These are phyloP conservation scores for Lasioglossum zephyrum DNA, from an alignment of 2,888 invertebrate genomes.

Conservation along the genomic window DNA sequence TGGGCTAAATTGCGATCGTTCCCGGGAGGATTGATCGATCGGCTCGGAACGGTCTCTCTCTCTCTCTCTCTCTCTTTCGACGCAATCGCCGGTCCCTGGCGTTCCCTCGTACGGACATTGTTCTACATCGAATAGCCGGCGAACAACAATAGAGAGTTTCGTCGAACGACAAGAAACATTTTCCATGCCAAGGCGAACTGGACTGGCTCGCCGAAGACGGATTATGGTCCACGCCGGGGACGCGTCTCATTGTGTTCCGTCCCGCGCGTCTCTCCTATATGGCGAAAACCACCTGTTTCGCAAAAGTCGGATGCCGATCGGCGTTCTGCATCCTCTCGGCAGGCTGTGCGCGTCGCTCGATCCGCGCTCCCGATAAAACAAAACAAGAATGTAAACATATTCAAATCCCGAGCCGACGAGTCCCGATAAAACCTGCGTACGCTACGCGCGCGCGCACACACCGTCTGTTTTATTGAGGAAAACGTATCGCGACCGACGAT, in stretches of 20 bases:
- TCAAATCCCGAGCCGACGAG: conserved; percentile 44
- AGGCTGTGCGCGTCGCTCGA: conserved; percentile 26
- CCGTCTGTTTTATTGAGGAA: conserved; percentile 32
- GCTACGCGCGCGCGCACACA: background rate
- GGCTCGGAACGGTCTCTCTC: conserved; percentile 20
- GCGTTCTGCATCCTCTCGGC: conserved; percentile 26
- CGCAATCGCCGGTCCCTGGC: conserved; percentile 41
- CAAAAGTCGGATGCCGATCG: conserved; percentile 70
- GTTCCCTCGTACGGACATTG: conserved; percentile 58
- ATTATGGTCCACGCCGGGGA: conserved; percentile 79
- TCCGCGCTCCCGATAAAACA: conserved; percentile 53
- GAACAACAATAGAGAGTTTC: conserved; percentile 68
- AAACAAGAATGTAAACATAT: conserved; percentile 61
- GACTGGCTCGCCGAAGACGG: conserved; percentile 76
- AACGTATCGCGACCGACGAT: conserved; percentile 36
- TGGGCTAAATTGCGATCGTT: conserved; percentile 44
- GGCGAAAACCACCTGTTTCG: conserved; percentile 80
- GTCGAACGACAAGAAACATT: conserved; percentile 76
- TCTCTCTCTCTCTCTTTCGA: background rate
- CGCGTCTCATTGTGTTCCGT: conserved; percentile 78
- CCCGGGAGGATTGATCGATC: conserved; percentile 29
- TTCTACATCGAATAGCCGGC: conserved; percentile 57
- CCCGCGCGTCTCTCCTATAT: conserved; percentile 53
- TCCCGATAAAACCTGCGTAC: background rate
- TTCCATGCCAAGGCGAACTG: conserved; percentile 82